phyloP scores from a whole-genome alignment of 2,113 vertebrate genomes.

The Litocranius walleri region DNA sequence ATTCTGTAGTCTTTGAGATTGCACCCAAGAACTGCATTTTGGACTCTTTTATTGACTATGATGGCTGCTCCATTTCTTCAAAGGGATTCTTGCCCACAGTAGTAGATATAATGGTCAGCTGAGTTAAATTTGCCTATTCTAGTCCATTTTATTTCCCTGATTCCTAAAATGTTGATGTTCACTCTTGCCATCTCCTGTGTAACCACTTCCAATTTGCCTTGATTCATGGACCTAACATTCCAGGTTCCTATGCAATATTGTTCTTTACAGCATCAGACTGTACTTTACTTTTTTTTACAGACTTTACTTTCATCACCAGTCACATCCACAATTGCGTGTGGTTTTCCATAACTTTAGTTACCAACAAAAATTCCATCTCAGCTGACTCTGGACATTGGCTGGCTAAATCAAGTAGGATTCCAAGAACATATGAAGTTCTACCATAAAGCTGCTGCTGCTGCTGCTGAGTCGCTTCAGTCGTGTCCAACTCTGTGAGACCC shows the following conservation, averaged over 20 bases:
- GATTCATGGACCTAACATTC: background rate
- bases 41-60: background rate
- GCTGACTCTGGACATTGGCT: background rate
- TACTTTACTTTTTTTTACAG: background rate
- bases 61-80: background rate
- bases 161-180: background rate
- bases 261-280: background rate
- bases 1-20: background rate
- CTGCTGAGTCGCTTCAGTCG: fast-evolving
- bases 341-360: background rate
- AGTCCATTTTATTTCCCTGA: background rate
- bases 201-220: background rate
- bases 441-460: background rate
- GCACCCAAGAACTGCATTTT: background rate
- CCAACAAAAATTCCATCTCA: background rate
- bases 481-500: no score
- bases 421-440: background rate
- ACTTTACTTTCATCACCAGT: background rate
- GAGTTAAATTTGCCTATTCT: background rate
- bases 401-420: background rate
- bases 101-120: background rate
- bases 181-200: background rate
- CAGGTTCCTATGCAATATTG: background rate
- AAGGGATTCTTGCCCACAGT: background rate
- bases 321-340: background rate